phyloP scores from a whole-genome alignment of 2,797 vertebrate species.

The Allobates femoralis region DNA sequence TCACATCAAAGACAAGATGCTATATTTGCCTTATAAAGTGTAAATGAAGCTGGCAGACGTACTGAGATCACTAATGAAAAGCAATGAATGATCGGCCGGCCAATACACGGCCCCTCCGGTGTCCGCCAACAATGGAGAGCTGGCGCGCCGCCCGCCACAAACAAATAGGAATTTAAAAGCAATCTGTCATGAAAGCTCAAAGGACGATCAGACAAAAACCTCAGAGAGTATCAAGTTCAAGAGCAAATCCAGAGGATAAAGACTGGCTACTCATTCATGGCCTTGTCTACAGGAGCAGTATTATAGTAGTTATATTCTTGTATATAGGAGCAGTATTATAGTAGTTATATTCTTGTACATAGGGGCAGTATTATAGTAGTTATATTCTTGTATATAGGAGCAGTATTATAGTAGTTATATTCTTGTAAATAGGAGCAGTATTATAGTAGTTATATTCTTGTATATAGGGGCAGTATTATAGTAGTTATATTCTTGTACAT shows the following conservation, averaged over 20 bases:
- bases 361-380: background rate
- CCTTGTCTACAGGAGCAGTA: background rate
- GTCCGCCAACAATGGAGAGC: constrained; percentile 12
- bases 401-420: constrained; percentile 7
- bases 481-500: constrained; percentile 6
- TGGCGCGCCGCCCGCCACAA: background rate
- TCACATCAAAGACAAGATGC: constrained; percentile 16
- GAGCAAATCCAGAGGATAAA: background rate
- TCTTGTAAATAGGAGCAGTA: constrained; percentile 2
- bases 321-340: background rate
- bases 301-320: background rate
- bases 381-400: constrained; percentile 1
- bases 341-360: constrained; percentile 1
- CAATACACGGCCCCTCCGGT: constrained; percentile 6
- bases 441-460: constrained; percentile 7
- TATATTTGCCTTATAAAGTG: background rate
- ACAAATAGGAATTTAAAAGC: constrained; percentile 1
- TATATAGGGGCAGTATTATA: background rate
- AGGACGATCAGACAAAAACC: background rate
- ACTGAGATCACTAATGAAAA: constrained; percentile 9
- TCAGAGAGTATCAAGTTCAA: constrained; percentile 8
- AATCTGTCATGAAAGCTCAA: background rate
- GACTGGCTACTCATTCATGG: background rate
- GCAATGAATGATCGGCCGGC: constrained; percentile 15
- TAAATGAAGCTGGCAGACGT: constrained; percentile 8